A percentile compares a stretch with the other conserved stretches of the same genome.
phyloP scores from a whole-genome alignment of 1,140 invertebrate species.

The Apocrypta bakeri region DNA sequence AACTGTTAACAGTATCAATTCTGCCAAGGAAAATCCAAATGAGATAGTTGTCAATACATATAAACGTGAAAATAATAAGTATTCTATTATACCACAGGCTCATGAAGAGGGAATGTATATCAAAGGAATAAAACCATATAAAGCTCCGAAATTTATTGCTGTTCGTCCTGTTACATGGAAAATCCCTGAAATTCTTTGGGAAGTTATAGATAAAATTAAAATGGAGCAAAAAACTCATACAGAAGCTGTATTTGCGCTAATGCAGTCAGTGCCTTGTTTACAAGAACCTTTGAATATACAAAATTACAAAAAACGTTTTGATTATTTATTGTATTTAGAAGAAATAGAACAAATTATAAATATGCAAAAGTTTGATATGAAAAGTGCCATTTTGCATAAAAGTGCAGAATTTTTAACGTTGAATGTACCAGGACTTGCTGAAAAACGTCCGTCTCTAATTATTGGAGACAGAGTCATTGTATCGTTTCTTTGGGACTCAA shows the following conservation, averaged over 20 bases:
- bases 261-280: constrained; percentile 72
- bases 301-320: constrained; percentile 81
- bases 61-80: constrained; percentile 64
- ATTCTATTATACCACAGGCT: constrained; percentile 63
- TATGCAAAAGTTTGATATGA: constrained; percentile 82
- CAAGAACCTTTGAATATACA: constrained; percentile 70
- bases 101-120: constrained; percentile 68
- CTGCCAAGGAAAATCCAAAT: not conserved
- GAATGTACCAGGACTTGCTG: constrained; percentile 86
- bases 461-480: constrained; percentile 84
- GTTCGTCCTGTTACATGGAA: constrained; percentile 73
- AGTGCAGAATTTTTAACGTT: constrained; percentile 83
- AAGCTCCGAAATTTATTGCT: constrained; percentile 76
- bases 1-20: constrained; percentile 64
- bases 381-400: constrained; percentile 78
- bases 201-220: constrained; percentile 70
- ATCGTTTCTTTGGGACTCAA: constrained; percentile 63
- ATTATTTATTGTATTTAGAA: constrained; percentile 84
- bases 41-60: constrained; percentile 55
- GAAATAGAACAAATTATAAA: constrained; percentile 81
- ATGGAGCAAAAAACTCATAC: constrained; percentile 66
- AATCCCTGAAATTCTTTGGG: constrained; percentile 77
- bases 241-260: constrained; percentile 66
- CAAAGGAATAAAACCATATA: constrained; percentile 77
- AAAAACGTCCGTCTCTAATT: constrained; percentile 89